Conservation (phyloP, 2,113 vertebrate species). For the Calypte anna region DNA sequence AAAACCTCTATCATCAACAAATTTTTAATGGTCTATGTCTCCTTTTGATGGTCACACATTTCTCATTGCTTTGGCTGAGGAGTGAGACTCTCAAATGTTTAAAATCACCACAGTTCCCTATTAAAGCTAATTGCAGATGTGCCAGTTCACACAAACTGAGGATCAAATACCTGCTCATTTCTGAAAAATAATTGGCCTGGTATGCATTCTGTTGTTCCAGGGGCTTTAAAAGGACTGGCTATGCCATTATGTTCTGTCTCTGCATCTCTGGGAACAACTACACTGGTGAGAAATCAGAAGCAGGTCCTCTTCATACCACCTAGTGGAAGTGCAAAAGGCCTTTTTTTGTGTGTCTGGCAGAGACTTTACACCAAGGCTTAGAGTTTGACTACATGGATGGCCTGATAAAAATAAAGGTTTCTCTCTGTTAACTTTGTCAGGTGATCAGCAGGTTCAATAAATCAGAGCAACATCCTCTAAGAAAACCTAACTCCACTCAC, state of each 20-base stretch:
- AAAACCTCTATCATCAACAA: neutral
- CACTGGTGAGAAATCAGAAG: neutral
- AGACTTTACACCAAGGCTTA: neutral
- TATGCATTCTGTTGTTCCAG: neutral
- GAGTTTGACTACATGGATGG: neutral
- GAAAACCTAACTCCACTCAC: neutral
- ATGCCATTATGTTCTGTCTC: rapidly evolving
- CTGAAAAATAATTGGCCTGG: neutral
- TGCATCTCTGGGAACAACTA: neutral
- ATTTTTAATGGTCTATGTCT: neutral
- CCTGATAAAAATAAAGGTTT: neutral
- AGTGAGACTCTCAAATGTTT: neutral
- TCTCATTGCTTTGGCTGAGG: neutral
- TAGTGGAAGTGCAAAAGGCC: neutral
- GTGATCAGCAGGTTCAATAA: neutral
- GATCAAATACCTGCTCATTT: neutral
- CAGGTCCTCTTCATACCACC: neutral
- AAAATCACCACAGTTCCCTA: neutral
- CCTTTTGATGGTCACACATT: neutral
- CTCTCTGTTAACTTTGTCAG: neutral
- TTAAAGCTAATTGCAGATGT: neutral
- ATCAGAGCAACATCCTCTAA: neutral
- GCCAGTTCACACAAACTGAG: neutral
- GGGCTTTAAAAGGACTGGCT: neutral
- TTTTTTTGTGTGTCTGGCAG: neutral